Percentiles rank a stretch among this genome's conserved stretches.
Conservation (phyloP, 1,140 invertebrate species). For the Amphibalanus amphitrite region DNA sequence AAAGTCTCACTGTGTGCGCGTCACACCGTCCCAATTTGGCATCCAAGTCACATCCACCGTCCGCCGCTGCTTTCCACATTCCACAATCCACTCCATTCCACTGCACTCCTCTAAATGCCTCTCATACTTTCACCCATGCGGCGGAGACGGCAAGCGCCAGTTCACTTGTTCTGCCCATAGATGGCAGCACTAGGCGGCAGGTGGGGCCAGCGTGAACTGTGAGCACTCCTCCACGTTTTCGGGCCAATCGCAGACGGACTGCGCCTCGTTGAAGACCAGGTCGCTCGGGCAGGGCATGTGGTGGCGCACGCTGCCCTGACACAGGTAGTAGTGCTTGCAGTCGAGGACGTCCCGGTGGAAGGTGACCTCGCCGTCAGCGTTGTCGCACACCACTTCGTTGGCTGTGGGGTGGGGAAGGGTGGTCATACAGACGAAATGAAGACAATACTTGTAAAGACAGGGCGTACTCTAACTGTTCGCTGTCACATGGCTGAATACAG, state of each 20-base stretch:
- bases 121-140: too few species aligned
- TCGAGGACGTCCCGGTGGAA: conserved; percentile 79
- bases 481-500: conserved; percentile 5
- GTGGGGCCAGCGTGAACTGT: background rate
- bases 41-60: too few species aligned
- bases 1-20: too few species aligned
- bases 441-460: conserved; percentile 7
- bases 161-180: too few species aligned
- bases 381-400: conserved; percentile 71
- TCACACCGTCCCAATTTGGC: too few species aligned
- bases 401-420: conserved; percentile 40
- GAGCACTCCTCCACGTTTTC: conserved; percentile 79
- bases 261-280: conserved; percentile 59
- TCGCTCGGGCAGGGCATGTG: conserved; percentile 94
- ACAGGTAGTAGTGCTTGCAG: conserved; percentile 89
- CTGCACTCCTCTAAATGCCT: too few species aligned
- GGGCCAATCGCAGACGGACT: conserved; percentile 79
- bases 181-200: background rate
- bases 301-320: conserved; percentile 77
- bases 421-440: conserved; percentile 8
- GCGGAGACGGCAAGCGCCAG: too few species aligned
- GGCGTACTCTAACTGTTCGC: conserved; percentile 7
- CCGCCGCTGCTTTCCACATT: too few species aligned
- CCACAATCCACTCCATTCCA: too few species aligned
- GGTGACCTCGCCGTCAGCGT: conserved; percentile 82